A percentile compares a stretch with the other conserved stretches of the same genome.
These are phyloP conservation scores for Cygnus olor DNA, from an alignment of 2,797 vertebrate genomes.

Conservation along the genomic window DNA sequence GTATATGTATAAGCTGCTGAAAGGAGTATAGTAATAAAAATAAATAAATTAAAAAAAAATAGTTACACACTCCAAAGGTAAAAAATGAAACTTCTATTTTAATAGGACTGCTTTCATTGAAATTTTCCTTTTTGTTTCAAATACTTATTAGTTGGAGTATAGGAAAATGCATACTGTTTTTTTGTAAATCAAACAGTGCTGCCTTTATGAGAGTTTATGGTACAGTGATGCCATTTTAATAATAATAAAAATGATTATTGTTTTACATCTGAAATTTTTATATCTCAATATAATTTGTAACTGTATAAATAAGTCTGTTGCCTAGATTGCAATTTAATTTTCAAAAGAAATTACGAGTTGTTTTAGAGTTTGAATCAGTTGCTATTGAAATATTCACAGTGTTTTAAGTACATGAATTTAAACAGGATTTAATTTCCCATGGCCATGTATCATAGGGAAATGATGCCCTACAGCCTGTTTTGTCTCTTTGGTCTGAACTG, in stretches of 20 bases:
- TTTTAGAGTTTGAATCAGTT: constrained; percentile 1
- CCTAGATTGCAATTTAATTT: constrained; percentile 17
- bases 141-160: not conserved
- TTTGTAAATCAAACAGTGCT: not conserved
- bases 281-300: not conserved
- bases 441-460: not conserved
- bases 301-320: not conserved
- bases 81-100: not conserved
- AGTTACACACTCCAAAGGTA: not conserved
- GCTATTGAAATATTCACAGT: not conserved
- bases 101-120: not conserved
- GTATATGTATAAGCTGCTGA: not conserved
- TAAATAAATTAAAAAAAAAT: not conserved
- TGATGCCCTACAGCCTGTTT: not conserved
- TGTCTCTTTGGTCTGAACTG: not conserved
- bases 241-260: not conserved
- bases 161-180: not conserved
- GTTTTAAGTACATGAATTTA: not conserved
- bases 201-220: not conserved
- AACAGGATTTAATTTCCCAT: not conserved
- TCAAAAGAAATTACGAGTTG: not conserved
- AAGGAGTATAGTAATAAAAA: not conserved
- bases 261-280: constrained; percentile 2
- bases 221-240: not conserved
- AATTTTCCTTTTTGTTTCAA: constrained; percentile 12